A percentile compares a stretch with the other conserved stretches of the same genome.
These are phyloP conservation scores for Alfaro cultratus DNA, from an alignment of 2,797 vertebrate species.

Conservation along the genomic window DNA sequence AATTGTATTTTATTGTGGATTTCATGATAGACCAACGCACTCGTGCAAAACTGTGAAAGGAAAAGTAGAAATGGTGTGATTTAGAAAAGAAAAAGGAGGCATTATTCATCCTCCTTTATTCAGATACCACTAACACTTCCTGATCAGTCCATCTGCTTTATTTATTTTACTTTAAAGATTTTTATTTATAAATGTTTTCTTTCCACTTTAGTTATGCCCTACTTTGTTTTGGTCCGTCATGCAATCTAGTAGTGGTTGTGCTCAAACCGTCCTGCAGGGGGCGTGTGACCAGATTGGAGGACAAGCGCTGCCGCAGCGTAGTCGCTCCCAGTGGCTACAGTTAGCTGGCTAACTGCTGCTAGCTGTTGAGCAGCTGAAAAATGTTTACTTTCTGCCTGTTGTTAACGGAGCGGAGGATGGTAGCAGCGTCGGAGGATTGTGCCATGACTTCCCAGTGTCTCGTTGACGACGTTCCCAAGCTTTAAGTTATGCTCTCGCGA, in stretches of 20 bases:
- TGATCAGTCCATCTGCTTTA: background rate
- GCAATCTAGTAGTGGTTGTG: background rate
- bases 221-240: background rate
- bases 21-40: background rate
- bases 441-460: constrained; percentile 52
- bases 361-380: constrained; percentile 25
- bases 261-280: constrained; percentile 7
- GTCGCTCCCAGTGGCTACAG: constrained; percentile 33
- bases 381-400: constrained; percentile 55
- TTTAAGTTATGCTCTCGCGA: constrained; percentile 89
- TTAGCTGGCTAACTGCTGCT: constrained; percentile 60
- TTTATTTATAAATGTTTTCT: background rate
- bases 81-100: background rate
- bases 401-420: constrained; percentile 34
- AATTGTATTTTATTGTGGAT: background rate
- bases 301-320: constrained; percentile 20
- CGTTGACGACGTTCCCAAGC: constrained; percentile 61
- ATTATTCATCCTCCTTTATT: background rate
- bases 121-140: background rate
- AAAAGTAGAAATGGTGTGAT: background rate
- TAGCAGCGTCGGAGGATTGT: constrained; percentile 39
- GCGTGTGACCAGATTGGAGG: constrained; percentile 2
- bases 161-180: too few relatives aligned
- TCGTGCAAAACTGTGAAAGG: background rate
- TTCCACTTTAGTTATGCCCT: background rate